Conservation (phyloP, 2,888 invertebrate genomes). For the Matsumyia berberina region DNA sequence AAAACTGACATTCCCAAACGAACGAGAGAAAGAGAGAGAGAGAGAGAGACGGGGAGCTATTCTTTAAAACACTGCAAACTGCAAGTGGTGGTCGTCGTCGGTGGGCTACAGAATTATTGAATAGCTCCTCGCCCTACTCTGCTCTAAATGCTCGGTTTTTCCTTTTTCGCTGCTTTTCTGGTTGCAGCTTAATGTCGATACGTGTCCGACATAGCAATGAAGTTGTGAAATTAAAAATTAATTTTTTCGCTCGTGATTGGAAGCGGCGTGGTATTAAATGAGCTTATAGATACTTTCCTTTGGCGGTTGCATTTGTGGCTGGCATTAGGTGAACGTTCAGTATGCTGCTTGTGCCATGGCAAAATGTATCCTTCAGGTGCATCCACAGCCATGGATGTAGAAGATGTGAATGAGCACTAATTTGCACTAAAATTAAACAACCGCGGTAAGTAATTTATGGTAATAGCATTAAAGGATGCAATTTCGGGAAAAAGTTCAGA, state of each 20-base stretch:
- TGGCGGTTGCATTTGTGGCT: background rate
- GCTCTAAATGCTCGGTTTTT: conserved; percentile 39
- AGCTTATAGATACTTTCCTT: background rate
- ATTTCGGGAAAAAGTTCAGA: background rate
- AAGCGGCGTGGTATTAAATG: conserved; percentile 11
- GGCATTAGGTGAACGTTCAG: background rate
- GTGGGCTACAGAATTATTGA: conserved; percentile 55
- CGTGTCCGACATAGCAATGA: conserved; percentile 67
- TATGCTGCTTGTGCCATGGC: background rate
- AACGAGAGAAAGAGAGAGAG: too few relatives aligned
- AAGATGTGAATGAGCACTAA: background rate
- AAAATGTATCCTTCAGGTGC: conserved; percentile 9
- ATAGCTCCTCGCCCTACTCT: conserved; percentile 21
- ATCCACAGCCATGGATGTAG: background rate
- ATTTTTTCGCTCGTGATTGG: conserved; percentile 43
- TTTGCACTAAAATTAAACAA: background rate
- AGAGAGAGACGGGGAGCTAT: too few relatives aligned
- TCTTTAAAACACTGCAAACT: conserved; percentile 29
- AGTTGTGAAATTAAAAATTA: conserved; percentile 68
- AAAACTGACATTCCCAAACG: conserved; percentile 49
- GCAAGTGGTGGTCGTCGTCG: background rate
- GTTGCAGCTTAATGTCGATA: conserved; percentile 53
- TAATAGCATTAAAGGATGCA: background rate
- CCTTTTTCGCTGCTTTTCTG: conserved; percentile 20
- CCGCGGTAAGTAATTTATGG: background rate